A percentile compares a stretch with the other conserved stretches of the same genome.
Conservation (phyloP, 2,113 vertebrate species). For the Ivindomyrus marchei region DNA sequence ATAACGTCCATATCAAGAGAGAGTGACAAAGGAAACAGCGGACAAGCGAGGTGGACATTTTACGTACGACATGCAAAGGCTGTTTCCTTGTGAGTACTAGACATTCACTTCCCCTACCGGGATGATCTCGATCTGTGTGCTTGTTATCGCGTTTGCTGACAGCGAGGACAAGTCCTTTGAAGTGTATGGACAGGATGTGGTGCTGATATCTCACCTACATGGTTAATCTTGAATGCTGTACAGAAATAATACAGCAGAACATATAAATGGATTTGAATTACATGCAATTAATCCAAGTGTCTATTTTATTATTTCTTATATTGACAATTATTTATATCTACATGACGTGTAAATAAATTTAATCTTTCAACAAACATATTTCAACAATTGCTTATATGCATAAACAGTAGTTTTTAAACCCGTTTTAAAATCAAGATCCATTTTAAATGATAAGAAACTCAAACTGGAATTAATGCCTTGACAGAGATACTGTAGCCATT, state of each 20-base stretch:
- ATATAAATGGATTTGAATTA: not conserved
- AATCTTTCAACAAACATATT: not conserved
- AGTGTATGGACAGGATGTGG: not conserved
- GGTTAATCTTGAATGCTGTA: not conserved
- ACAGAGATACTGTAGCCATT: not conserved
- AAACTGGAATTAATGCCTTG: not conserved
- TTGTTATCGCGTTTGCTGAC: not conserved
- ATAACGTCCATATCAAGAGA: not conserved
- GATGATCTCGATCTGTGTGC: not conserved
- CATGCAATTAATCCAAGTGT: not conserved
- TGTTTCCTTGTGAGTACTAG: not conserved
- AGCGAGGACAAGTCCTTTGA: not conserved
- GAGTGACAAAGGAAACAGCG: not conserved
- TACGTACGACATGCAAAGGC: not conserved
- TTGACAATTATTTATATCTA: not conserved
- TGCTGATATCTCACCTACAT: not conserved
- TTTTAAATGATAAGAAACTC: not conserved
- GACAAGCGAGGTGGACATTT: not conserved
- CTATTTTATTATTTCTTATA: not conserved
- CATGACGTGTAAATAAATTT: not conserved
- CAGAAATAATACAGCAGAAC: not conserved
- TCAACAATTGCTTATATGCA: not conserved
- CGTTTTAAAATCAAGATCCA: too few relatives aligned
- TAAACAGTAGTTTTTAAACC: too few relatives aligned
- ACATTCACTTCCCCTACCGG: not conserved